Evolutionary conservation across 2,888 invertebrate genomes (phyloP).

Genomic region (Criorhina ranunculi): DNA sequence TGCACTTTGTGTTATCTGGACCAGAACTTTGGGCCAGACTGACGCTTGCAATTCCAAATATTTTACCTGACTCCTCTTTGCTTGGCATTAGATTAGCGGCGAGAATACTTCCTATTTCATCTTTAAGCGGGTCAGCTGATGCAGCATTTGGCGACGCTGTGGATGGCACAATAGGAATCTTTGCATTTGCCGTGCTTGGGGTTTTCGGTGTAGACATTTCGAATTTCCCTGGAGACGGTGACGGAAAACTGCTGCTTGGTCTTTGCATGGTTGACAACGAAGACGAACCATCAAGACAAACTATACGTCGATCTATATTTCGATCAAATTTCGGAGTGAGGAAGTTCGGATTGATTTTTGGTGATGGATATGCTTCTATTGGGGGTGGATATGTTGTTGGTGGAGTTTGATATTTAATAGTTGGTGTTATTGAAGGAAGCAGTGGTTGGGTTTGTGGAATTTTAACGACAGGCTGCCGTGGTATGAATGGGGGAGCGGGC

Average conservation of each 20-base stretch:
- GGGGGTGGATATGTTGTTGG: constrained; percentile 83
- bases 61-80: constrained; percentile 85
- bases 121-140: constrained; percentile 81
- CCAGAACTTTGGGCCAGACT: constrained; percentile 84
- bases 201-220: constrained; percentile 78
- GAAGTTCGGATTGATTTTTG: constrained; percentile 84
- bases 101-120: constrained; percentile 83
- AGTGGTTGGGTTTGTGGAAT: constrained; percentile 72
- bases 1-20: constrained; percentile 84
- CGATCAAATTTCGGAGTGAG: constrained; percentile 84
- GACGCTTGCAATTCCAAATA: constrained; percentile 85
- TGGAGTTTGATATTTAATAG: constrained; percentile 83
- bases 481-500: constrained; percentile 51
- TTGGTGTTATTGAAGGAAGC: constrained; percentile 77
- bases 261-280: constrained; percentile 79
- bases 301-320: constrained; percentile 77
- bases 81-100: constrained; percentile 84
- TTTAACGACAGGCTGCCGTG: constrained; percentile 52
- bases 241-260: constrained; percentile 79
- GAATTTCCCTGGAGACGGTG: constrained; percentile 80
- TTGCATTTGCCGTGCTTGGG: constrained; percentile 77
- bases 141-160: constrained; percentile 43
- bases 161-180: constrained; percentile 72
- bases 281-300: constrained; percentile 64
- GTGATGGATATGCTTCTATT: constrained; percentile 84